Base-by-base conservation (phyloP, 2,113 vertebrate species). In the Lichenostomus cassidix region DNA sequence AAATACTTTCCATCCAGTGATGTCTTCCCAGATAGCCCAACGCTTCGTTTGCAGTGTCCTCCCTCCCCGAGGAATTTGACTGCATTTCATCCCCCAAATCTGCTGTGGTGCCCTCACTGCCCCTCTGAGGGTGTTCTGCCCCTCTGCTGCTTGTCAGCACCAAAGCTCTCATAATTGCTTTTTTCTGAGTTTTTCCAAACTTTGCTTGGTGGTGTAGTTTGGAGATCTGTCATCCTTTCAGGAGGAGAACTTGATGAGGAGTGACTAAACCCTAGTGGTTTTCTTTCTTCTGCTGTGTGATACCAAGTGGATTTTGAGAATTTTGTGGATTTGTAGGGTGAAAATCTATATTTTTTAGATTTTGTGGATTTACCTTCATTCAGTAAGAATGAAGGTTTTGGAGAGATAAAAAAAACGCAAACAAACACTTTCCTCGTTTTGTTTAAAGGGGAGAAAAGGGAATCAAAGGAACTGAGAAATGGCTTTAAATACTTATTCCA, bases 81-180 rank as follows among this genome's bases (percentile, higher is more conserved):
- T 83, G 10, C 12, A 1, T 91, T 92, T 92, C 62, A 7, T 41
- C 41, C 37, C 82, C 12, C 58, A 60, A 87, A 10, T 84, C 23
- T 59, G 89, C 23, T 59, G 89, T 60, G 52, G 17, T 79, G 28
- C 33, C 70, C 80, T 39, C 55, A 13, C 87, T 86, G 53, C 87
- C 88, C 69, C 59, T 16, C 8, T 0, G 28, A 49, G 79, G 55
- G 33, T 53, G 52, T 75, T 89, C 60, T 94, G 63, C 91, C 92
- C 79, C 67, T 91, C 95, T 95, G 94, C 70, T 95, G 77, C 75
- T 68, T 93, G 91, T 84, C 95, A 83, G 25, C 89, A 35, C 87
- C 65, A 9, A n/a, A 46, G 52, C 47, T 91, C 89, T 88, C 64
- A 20, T 79, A 90, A 96, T 90, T 91, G 87, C 83, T 62, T 89